Percentiles rank a stretch among this genome's conserved stretches.
Evolutionary conservation across 1,140 invertebrate species (phyloP).

Genomic region (Drosophila elegans): DNA sequence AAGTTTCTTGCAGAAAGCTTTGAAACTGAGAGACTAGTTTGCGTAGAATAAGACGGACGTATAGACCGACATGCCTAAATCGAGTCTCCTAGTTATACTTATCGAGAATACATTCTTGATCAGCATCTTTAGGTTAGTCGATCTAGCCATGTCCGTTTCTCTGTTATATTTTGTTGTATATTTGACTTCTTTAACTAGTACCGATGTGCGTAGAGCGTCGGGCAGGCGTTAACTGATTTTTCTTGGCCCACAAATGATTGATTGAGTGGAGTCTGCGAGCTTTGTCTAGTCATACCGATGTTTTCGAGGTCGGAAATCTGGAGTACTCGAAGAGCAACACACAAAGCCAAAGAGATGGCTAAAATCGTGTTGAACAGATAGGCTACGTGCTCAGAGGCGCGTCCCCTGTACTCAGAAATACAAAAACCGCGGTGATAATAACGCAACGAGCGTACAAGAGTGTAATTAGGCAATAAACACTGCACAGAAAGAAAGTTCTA

Average conservation of each 20-base stretch:
- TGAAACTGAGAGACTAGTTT: too few species aligned
- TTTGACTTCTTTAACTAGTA: background rate
- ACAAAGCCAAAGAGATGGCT: slow-evolving; percentile 51
- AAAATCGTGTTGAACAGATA: slow-evolving; percentile 32
- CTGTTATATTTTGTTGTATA: too few species aligned
- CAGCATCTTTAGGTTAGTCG: too few species aligned
- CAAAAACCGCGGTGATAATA: slow-evolving; percentile 51
- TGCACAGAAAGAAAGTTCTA: background rate
- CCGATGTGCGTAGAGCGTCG: slow-evolving; percentile 5
- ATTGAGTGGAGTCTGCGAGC: slow-evolving; percentile 34
- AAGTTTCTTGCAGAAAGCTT: too few species aligned
- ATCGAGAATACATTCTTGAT: too few species aligned
- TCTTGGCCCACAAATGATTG: slow-evolving; percentile 11
- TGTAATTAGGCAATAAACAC: slow-evolving; percentile 72
- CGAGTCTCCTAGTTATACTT: too few species aligned
- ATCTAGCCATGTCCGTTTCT: too few species aligned
- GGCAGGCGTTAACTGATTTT: slow-evolving; percentile 56
- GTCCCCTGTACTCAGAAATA: slow-evolving; percentile 47
- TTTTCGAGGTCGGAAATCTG: slow-evolving; percentile 37
- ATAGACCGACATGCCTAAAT: too few species aligned
- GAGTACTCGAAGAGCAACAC: slow-evolving; percentile 39
- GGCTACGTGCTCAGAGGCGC: slow-evolving; percentile 70
- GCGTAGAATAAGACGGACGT: too few species aligned
- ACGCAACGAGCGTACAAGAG: slow-evolving; percentile 8
- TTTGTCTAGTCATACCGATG: slow-evolving; percentile 45